These are phyloP conservation scores for Leptodactylus fuscus DNA, from an alignment of 2,113 vertebrate genomes.

Conservation along the genomic window DNA sequence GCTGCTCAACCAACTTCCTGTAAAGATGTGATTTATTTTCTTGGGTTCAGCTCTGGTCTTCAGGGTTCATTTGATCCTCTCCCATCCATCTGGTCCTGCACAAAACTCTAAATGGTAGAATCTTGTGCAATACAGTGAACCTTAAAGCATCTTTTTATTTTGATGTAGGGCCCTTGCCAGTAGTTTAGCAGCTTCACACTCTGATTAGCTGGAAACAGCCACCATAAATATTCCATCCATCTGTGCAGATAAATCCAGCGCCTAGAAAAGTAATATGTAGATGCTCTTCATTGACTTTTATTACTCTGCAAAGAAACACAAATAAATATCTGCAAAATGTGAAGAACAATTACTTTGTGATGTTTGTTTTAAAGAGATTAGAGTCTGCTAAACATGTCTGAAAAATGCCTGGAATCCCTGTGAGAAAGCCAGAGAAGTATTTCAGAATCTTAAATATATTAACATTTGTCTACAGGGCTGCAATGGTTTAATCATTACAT, in stretches of 20 bases:
- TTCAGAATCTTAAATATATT: background rate
- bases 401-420: slow-evolving; percentile 8
- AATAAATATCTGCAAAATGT: slow-evolving; percentile 56
- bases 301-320: slow-evolving; percentile 33
- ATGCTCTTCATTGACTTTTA: slow-evolving; percentile 45
- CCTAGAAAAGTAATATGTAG: slow-evolving; percentile 29
- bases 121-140: slow-evolving; percentile 25
- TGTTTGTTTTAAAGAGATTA: slow-evolving; percentile 53
- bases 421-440: background rate
- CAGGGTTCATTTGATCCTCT: slow-evolving; percentile 25
- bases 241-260: slow-evolving; percentile 47
- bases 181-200: slow-evolving; percentile 43
- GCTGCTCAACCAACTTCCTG: background rate
- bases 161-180: slow-evolving; percentile 44
- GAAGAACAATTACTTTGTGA: slow-evolving; percentile 52
- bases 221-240: slow-evolving; percentile 49
- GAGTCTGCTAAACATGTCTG: slow-evolving; percentile 26
- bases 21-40: background rate
- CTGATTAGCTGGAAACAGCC: slow-evolving; percentile 48
- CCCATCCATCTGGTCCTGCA: slow-evolving; percentile 24
- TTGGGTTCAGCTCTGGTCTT: background rate
- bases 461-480: background rate
- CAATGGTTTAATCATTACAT: background rate
- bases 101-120: slow-evolving; percentile 6
- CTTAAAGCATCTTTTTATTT: slow-evolving; percentile 6